phyloP scores from a whole-genome alignment of 1,140 invertebrate genomes.

The Drosophila sechellia region DNA sequence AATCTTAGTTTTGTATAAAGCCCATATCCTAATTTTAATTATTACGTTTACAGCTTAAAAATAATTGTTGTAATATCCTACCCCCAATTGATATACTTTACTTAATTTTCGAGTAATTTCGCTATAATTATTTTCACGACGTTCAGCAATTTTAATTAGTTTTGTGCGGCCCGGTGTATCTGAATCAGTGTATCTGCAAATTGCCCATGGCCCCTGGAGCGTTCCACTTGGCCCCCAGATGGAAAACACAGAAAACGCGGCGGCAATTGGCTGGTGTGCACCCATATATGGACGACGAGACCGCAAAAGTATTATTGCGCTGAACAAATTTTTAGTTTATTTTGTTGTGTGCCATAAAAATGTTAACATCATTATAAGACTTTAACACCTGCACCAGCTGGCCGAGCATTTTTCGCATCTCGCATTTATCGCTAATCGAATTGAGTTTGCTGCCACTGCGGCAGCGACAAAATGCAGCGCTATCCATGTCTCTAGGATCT shows the following conservation, averaged over 20 bases:
- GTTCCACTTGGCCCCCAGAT: constrained; percentile 36
- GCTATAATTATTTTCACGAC: constrained; percentile 53
- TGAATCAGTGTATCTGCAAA: constrained; percentile 19
- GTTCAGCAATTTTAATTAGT: constrained; percentile 64
- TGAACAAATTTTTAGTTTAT: constrained; percentile 78
- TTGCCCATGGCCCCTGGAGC: constrained; percentile 13
- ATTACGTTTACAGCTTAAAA: too few species aligned
- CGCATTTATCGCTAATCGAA: constrained; percentile 77
- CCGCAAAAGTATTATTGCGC: constrained; percentile 69
- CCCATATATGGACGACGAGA: constrained; percentile 59
- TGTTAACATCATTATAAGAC: constrained; percentile 82
- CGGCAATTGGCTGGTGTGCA: constrained; percentile 52
- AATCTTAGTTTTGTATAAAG: too few species aligned
- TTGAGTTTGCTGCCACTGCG: constrained; percentile 44
- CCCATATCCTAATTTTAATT: too few species aligned
- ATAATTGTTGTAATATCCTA: too few species aligned
- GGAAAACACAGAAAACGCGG: constrained; percentile 4
- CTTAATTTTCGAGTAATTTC: constrained; percentile 54
- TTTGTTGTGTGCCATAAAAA: constrained; percentile 78
- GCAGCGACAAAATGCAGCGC: constrained; percentile 35
- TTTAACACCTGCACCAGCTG: constrained; percentile 73
- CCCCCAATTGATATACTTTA: constrained; percentile 10
- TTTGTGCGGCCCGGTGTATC: constrained; percentile 35
- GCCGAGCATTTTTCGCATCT: constrained; percentile 70
- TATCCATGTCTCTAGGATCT: constrained; percentile 57